These are phyloP conservation scores for Stictocephala bisonia DNA, from an alignment of 2,888 invertebrate species.

Conservation along the genomic window DNA sequence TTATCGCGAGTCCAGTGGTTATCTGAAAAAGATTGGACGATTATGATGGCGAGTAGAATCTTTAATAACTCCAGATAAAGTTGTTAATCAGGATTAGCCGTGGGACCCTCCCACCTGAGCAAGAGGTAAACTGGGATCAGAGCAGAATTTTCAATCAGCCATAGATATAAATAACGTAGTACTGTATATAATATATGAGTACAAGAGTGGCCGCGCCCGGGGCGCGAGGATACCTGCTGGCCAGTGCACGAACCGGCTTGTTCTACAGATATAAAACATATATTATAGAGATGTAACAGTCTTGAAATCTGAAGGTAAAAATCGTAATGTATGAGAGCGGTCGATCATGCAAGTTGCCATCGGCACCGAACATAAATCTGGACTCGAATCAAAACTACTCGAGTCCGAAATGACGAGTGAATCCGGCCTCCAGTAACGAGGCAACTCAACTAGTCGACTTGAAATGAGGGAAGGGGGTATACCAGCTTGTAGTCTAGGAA, in stretches of 20 bases:
- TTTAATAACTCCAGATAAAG: too few species aligned
- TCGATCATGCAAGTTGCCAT: slow-evolving; percentile 34
- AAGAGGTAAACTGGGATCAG: neutral
- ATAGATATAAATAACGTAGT: slow-evolving; percentile 17
- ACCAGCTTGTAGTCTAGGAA: too few species aligned
- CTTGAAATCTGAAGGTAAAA: slow-evolving; percentile 47
- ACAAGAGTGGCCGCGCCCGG: slow-evolving; percentile 16
- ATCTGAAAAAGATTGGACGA: too few species aligned
- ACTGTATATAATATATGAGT: slow-evolving; percentile 5
- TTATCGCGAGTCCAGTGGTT: too few species aligned
- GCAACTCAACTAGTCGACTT: too few species aligned
- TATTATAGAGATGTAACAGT: slow-evolving; percentile 45
- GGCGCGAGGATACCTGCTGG: slow-evolving; percentile 28
- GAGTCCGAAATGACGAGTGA: slow-evolving; percentile 30
- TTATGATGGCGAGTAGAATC: too few species aligned
- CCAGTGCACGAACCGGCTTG: neutral
- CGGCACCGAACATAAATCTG: slow-evolving; percentile 26
- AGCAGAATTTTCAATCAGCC: slow-evolving; percentile 36
- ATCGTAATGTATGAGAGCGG: slow-evolving; percentile 37
- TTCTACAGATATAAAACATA: slow-evolving; percentile 38
- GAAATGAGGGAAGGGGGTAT: too few species aligned
- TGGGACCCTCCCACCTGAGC: slow-evolving; percentile 2
- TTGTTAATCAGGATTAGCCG: too few species aligned
- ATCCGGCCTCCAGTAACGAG: slow-evolving; percentile 25
- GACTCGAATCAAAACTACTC: slow-evolving; percentile 16